These are phyloP conservation scores for Danio aesculapii DNA, from an alignment of 2,797 vertebrate species.

Conservation along the genomic window DNA sequence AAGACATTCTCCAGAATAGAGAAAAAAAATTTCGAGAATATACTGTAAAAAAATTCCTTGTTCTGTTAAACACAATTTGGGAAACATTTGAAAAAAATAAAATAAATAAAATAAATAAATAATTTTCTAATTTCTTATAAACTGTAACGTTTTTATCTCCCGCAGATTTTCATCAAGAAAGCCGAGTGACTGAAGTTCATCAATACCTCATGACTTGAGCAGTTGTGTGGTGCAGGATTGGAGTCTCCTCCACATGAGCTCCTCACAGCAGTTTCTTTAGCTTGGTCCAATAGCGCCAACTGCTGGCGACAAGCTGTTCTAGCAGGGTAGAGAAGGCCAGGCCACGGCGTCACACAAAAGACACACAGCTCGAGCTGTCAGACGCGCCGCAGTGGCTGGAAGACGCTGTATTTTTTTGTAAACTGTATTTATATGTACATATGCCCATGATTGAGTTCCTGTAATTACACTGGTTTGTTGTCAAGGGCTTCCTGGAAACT, in stretches of 20 bases:
- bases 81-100: too few relatives aligned
- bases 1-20: too few relatives aligned
- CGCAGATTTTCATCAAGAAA: slow-evolving; percentile 85
- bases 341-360: slow-evolving; percentile 26
- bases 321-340: slow-evolving; percentile 60
- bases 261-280: slow-evolving; percentile 56
- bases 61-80: too few relatives aligned
- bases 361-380: slow-evolving; percentile 34
- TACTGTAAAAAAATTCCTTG: too few relatives aligned
- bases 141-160: neutral
- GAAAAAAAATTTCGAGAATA: too few relatives aligned
- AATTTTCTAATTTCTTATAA: too few relatives aligned
- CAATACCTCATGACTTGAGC: slow-evolving; percentile 67
- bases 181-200: slow-evolving; percentile 74
- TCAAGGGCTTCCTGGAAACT: slow-evolving; percentile 56
- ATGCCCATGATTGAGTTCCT: slow-evolving; percentile 68
- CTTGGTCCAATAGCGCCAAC: slow-evolving; percentile 62
- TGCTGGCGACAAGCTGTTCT: slow-evolving; percentile 64
- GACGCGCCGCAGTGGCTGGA: slow-evolving; percentile 29
- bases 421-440: slow-evolving; percentile 78
- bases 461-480: slow-evolving; percentile 73
- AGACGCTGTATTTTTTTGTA: slow-evolving; percentile 68
- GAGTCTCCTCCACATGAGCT: slow-evolving; percentile 56
- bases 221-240: slow-evolving; percentile 49
- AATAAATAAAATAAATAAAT: too few relatives aligned